These are phyloP conservation scores for Melanostigma gelatinosum DNA, from an alignment of 2,113 vertebrate genomes.

Conservation along the genomic window DNA sequence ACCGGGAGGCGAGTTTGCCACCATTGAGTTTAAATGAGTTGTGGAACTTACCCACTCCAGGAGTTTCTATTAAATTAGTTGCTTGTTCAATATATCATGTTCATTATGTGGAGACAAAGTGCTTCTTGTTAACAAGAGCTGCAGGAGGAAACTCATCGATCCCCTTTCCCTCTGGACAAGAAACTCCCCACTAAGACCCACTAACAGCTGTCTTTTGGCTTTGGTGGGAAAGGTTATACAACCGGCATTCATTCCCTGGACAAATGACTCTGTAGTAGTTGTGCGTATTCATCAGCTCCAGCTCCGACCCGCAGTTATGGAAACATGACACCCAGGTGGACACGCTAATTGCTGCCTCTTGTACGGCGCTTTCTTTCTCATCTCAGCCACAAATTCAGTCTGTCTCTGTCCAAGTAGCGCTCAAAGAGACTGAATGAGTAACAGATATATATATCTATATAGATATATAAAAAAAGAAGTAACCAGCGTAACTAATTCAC, in stretches of 20 bases:
- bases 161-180: background rate
- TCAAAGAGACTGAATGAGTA: background rate
- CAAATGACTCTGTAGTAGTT: background rate
- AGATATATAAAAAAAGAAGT: too few relatives aligned
- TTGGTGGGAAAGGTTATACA: background rate
- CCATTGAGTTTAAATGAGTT: background rate
- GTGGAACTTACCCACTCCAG: background rate
- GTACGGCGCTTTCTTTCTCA: background rate
- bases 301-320: too few relatives aligned
- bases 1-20: conserved; percentile 88
- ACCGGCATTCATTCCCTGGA: background rate
- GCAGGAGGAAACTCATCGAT: background rate
- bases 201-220: background rate
- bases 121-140: conserved; percentile 6
- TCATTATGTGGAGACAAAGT: conserved; percentile 14
- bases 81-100: conserved; percentile 9
- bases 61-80: background rate
- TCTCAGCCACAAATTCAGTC: background rate
- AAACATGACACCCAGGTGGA: too few relatives aligned
- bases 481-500: too few relatives aligned
- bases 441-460: too few relatives aligned
- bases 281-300: background rate
- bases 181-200: background rate
- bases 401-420: background rate
- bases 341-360: too few relatives aligned